Evolutionary conservation across 1,140 invertebrate genomes (phyloP).

Genomic region (Macrobrachium nipponense): DNA sequence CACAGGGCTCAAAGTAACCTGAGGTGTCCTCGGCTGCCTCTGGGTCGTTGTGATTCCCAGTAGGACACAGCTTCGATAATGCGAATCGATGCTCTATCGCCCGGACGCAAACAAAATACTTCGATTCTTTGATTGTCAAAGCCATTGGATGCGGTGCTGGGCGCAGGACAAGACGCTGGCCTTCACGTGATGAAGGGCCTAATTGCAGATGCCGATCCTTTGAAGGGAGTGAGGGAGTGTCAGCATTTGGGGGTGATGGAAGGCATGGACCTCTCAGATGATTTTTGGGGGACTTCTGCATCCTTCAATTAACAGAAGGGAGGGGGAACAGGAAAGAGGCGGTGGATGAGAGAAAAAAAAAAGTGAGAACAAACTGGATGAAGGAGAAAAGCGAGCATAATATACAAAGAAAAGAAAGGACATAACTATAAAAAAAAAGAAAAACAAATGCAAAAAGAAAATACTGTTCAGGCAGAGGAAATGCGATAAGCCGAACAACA

Average conservation of each 20-base stretch:
- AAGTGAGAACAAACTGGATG: background rate
- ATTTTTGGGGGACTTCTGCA: slow-evolving; percentile 6
- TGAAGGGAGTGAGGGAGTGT: background rate
- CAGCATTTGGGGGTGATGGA: background rate
- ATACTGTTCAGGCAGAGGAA: background rate
- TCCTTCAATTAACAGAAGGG: slow-evolving; percentile 15
- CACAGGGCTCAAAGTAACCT: background rate
- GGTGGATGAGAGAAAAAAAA: background rate
- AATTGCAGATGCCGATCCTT: background rate
- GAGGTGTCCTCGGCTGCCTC: background rate
- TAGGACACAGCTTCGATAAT: background rate
- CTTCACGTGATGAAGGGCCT: background rate
- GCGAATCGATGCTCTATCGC: slow-evolving; percentile 3
- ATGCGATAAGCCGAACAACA: background rate
- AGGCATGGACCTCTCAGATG: background rate
- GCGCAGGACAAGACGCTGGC: background rate
- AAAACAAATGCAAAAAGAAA: background rate
- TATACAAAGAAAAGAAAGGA: background rate
- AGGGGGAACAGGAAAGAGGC: background rate
- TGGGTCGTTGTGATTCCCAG: background rate
- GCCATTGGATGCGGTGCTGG: background rate
- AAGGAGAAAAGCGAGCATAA: background rate
- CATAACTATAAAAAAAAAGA: background rate
- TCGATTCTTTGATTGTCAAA: background rate
- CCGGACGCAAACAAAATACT: too few species aligned